These are phyloP conservation scores for Netelia melanura DNA, from an alignment of 2,888 invertebrate genomes.

Conservation along the genomic window DNA sequence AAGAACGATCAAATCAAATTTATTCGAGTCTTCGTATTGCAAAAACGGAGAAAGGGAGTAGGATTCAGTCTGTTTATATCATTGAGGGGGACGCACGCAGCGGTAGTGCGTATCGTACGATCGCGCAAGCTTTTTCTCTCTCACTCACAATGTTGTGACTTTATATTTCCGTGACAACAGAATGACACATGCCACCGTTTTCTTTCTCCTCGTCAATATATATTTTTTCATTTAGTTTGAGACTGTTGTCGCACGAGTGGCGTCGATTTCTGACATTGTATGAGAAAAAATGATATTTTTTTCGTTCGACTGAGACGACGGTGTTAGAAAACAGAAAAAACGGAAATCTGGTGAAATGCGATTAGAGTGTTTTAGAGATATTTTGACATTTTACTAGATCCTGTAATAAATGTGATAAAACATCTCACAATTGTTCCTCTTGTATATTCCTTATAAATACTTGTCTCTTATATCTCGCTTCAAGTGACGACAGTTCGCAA, in stretches of 20 bases:
- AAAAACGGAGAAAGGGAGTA: too few species aligned
- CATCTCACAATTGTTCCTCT: too few species aligned
- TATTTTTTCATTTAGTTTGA: constrained; percentile 1
- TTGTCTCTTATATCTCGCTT: constrained; percentile 20
- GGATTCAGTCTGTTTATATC: too few species aligned
- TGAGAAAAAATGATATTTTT: neutral
- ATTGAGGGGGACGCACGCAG: too few species aligned
- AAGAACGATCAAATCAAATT: too few species aligned
- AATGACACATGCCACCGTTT: neutral
- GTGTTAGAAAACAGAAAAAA: too few species aligned
- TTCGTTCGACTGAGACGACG: neutral
- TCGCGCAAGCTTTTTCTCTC: constrained; percentile 12
- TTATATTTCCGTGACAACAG: constrained; percentile 42
- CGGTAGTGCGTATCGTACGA: neutral
- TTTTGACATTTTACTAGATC: too few species aligned
- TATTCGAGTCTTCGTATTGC: too few species aligned
- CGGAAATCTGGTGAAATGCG: too few species aligned
- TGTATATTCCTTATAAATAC: too few species aligned
- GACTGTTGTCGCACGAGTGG: neutral
- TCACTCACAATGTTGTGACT: constrained; percentile 23
- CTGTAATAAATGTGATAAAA: too few species aligned
- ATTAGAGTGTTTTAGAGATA: too few species aligned
- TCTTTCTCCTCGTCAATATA: neutral
- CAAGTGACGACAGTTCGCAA: constrained; percentile 69
- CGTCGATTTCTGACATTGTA: neutral